Base-by-base conservation (phyloP, 2,888 invertebrate genomes). In the Spodoptera exigua region DNA sequence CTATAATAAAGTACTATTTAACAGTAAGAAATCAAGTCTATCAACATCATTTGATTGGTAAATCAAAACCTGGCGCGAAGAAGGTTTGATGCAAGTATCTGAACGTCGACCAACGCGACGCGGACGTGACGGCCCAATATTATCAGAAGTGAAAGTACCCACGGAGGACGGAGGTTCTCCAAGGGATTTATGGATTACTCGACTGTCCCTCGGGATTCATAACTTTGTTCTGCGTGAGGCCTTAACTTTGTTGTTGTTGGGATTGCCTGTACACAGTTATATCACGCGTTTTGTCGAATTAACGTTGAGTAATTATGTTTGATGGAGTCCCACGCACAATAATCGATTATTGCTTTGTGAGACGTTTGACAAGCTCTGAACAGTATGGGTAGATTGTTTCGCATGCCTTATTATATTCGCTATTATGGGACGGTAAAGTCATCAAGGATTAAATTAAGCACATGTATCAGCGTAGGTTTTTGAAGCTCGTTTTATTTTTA, bases 111-210 rank as follows among this genome's bases (percentile, higher is more conserved):
- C 27, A 9, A 27, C 27, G 27, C 27, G 51, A 32, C 45, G 47
- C 61, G 61, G 7, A 70, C 72, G 72, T 74, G 76, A 69, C 78
- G 56, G 59, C 72, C 65, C 69, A 67, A 76, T 72, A 75, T 75
- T 79, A 81, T 78, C 74, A 76, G 70, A 79, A 79, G 77, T 78
- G 76, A 74, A 81, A 80, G 79, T 78, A 73, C 69, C 67, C 60
- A 74, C 68, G 57, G 76, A 72, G 74, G 70, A 74, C 70, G 36
- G 56, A 65, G 49, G 66, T 74, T 79, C 81, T 86, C 83, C 67
- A 72, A 81, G 82, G 88, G 89, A 88, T 89, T 89, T 87, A 85
- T 76, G 87, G 89, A 89, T 89, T 91, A 89, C 83, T 79, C 81
- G 80, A 82, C 80, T 84, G 86, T 88, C 88, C 86, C 84, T 76